Evolutionary conservation across 2,113 vertebrate genomes (phyloP).

Genomic region (Odontophorus gujanensis): DNA sequence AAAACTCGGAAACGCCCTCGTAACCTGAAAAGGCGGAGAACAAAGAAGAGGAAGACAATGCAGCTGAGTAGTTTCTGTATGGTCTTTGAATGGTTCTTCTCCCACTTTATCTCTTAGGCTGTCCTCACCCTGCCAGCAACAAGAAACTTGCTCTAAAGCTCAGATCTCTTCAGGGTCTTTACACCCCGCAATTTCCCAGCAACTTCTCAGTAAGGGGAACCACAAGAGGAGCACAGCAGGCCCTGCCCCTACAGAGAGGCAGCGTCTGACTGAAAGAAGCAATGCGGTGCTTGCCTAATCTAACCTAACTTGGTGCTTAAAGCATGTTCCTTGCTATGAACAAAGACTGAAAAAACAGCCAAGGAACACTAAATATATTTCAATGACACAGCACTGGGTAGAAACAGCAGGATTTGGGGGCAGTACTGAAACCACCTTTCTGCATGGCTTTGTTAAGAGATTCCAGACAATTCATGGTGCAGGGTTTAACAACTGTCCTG

Average conservation of each 20-base stretch:
- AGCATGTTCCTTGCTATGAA: not conserved
- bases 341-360: not conserved
- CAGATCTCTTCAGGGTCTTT: not conserved
- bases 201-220: not conserved
- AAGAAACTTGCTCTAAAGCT: not conserved
- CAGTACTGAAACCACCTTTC: not conserved
- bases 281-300: fast-evolving
- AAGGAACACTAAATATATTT: fast-evolving
- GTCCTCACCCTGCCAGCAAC: not conserved
- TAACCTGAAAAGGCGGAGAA: constrained; percentile 83
- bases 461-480: not conserved
- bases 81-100: not conserved
- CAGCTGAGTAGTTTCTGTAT: not conserved
- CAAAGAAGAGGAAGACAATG: not conserved
- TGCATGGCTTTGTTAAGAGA: not conserved
- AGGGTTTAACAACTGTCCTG: not conserved
- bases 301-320: not conserved
- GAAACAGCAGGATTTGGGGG: not conserved
- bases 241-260: not conserved
- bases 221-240: not conserved
- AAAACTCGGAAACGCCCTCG: constrained; percentile 95
- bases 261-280: not conserved
- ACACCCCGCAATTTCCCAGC: not conserved
- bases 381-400: not conserved
- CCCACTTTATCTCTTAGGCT: not conserved